Conservation (phyloP, 2,888 invertebrate species). For the Imbricaverruca yamaguchii region DNA sequence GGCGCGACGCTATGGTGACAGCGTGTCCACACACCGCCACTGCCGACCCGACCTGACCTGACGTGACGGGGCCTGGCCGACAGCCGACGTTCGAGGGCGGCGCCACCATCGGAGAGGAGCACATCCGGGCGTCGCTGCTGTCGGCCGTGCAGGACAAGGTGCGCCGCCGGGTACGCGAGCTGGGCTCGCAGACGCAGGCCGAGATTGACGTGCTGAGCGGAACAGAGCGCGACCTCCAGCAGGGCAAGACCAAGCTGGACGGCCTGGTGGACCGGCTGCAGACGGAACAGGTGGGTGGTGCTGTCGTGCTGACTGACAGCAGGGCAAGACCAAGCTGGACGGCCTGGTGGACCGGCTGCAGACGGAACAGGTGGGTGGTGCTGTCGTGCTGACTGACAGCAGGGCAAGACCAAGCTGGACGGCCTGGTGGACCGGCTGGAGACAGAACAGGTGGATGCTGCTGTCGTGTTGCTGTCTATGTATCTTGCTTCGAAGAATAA, state of each 20-base stretch:
- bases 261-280: slow-evolving; percentile 66
- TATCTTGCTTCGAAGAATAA: too few relatives aligned
- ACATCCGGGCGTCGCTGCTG: slow-evolving; percentile 83
- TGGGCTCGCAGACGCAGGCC: slow-evolving; percentile 81
- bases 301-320: slow-evolving; percentile 63
- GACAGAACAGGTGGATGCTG: slow-evolving; percentile 55
- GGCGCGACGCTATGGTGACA: too few relatives aligned
- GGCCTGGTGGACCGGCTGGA: slow-evolving; percentile 66
- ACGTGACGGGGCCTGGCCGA: slow-evolving; percentile 14
- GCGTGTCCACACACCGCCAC: not conserved
- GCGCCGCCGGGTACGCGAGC: slow-evolving; percentile 74
- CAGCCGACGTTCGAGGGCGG: slow-evolving; percentile 5
- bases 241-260: slow-evolving; percentile 74
- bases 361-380: slow-evolving; percentile 50
- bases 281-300: slow-evolving; percentile 50
- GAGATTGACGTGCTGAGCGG: slow-evolving; percentile 80
- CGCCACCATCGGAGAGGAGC: slow-evolving; percentile 74
- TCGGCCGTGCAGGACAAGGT: slow-evolving; percentile 95
- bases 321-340: slow-evolving; percentile 74
- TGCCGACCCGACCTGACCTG: not conserved
- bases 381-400: slow-evolving; percentile 63
- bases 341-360: slow-evolving; percentile 66
- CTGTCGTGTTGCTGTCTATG: too few relatives aligned
- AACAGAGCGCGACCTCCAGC: slow-evolving; percentile 75
- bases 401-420: slow-evolving; percentile 74